Evolutionary conservation across 2,888 invertebrate species (phyloP).

Genomic region (Cantharis flavilabris): DNA sequence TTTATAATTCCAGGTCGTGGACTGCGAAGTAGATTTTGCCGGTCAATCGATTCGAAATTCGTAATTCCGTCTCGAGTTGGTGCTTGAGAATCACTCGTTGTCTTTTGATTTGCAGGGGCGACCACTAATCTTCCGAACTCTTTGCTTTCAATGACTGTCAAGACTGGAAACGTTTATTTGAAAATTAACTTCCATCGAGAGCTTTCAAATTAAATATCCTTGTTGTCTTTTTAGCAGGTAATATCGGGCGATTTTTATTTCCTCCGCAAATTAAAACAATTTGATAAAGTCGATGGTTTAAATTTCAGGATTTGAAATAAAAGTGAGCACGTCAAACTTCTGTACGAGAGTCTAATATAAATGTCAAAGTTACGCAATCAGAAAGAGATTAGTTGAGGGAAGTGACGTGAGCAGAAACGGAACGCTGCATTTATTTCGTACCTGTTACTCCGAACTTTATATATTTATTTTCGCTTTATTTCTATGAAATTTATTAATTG

Average conservation of each 20-base stretch:
- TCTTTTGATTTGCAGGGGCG: not conserved
- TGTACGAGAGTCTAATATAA: constrained; percentile 52
- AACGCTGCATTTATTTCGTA: constrained; percentile 45
- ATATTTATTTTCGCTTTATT: constrained; percentile 29
- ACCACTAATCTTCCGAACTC: not conserved
- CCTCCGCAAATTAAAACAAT: constrained; percentile 22
- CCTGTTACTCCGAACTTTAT: constrained; percentile 38
- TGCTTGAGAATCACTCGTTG: not conserved
- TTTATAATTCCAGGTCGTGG: not conserved
- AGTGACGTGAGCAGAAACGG: constrained; percentile 52
- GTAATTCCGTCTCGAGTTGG: not conserved
- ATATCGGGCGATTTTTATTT: not conserved
- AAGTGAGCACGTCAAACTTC: constrained; percentile 37
- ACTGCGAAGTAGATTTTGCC: not conserved
- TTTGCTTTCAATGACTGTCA: not conserved
- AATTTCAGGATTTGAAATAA: constrained; percentile 26
- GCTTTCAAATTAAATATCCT: not conserved
- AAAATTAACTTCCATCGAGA: not conserved
- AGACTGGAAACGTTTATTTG: not conserved
- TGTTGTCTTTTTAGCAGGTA: not conserved
- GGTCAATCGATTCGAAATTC: not conserved
- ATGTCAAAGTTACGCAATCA: constrained; percentile 56
- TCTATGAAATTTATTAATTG: constrained; percentile 2
- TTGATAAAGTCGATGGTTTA: constrained; percentile 26
- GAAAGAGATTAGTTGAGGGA: constrained; percentile 54